These are phyloP conservation scores for Bilobella aurantiaca DNA, from an alignment of 1,140 invertebrate genomes.

Conservation along the genomic window DNA sequence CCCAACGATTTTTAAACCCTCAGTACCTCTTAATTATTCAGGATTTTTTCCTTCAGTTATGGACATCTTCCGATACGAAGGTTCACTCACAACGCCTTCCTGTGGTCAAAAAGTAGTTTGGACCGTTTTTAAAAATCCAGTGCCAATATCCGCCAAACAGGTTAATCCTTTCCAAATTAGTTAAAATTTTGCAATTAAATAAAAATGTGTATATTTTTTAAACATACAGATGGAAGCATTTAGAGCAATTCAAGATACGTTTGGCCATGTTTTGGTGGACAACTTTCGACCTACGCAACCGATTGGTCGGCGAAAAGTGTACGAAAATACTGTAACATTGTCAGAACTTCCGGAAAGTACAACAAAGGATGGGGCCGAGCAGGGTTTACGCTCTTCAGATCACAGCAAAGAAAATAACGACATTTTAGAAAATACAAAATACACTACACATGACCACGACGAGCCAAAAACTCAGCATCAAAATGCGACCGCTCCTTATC, in stretches of 20 bases:
- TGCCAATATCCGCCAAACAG: constrained; percentile 39
- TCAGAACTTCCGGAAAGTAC: background rate
- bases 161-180: too few relatives aligned
- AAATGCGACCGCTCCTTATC: too few relatives aligned
- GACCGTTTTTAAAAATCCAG: constrained; percentile 43
- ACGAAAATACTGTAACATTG: background rate
- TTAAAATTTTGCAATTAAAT: background rate
- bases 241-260: constrained; percentile 31
- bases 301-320: constrained; percentile 33
- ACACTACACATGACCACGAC: too few relatives aligned
- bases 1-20: background rate
- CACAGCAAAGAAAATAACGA: too few relatives aligned
- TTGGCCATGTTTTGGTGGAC: constrained; percentile 35
- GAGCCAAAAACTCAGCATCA: too few relatives aligned
- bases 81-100: constrained; percentile 45
- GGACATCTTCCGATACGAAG: constrained; percentile 44
- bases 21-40: constrained; percentile 30
- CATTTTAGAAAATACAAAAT: too few relatives aligned
- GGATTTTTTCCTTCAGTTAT: constrained; percentile 35
- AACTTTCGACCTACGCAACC: constrained; percentile 39
- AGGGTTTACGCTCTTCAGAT: too few relatives aligned
- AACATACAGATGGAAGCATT: constrained; percentile 33
- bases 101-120: constrained; percentile 47
- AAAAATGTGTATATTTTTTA: background rate
- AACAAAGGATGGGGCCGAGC: too few relatives aligned